Base-by-base conservation (phyloP, 2,113 vertebrate genomes). In the Chaetura pelagica region DNA sequence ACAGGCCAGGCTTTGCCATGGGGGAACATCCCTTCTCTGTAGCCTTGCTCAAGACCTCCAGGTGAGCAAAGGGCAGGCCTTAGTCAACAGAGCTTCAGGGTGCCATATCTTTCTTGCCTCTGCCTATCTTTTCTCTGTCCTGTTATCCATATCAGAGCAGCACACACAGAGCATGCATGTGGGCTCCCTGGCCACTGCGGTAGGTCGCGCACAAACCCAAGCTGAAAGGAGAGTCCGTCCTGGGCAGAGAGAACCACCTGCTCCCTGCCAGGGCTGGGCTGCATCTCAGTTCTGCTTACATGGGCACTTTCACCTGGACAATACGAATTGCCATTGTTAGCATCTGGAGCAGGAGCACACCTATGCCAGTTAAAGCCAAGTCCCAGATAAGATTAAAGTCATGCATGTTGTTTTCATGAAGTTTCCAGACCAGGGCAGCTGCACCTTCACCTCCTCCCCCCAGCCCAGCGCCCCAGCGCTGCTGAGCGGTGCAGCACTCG, bases 301-400 rank as follows among this genome's bases (percentile, higher is more conserved):
- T 3, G 29, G 23, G 4, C 12, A 2, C 12, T 49, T 81, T 23
- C 42, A n/a, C 18, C 24, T 17, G 35, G 35, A 58, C 12, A 7
- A 30, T 12, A 55, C 42, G 35, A 66, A 48, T 42, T 34, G 17
- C n/a, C 58, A 16, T n/a, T 2, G 1, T 20, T 38, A 6, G 18
- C 48, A 35, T 42, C 23, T 17, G 49, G 30, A 58, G 48, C 23
- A 62, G 59, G 29, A 82, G 38, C 46, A 18, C 32, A 13, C 15
- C 34, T 66, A 57, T 2, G 0, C 7, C 34, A 80, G 0, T 40
- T 76, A 51, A 73, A 75, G 35, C 0, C 1, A 64, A 61, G 34
- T 13, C 12, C 6, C 24, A 51, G 29, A 17, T 4, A 38, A 13
- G 26, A 30, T 32, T 73, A 24, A n/a, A 52, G 35, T 40, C 29